A percentile compares a stretch with the other conserved stretches of the same genome.
phyloP scores from a whole-genome alignment of 2,888 invertebrate genomes.

The Lissonota sp. region DNA sequence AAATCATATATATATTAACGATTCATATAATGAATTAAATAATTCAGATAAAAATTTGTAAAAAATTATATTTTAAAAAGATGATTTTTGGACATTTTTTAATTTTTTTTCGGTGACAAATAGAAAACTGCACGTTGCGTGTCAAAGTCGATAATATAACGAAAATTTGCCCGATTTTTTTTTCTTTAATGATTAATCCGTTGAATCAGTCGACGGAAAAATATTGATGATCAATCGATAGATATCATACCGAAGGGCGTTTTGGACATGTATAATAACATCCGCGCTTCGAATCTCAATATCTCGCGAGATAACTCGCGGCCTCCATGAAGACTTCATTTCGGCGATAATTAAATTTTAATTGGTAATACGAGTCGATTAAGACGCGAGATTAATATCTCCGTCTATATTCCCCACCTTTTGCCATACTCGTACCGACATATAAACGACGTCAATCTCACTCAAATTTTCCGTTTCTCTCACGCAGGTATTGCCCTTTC shows the following conservation, averaged over 20 bases:
- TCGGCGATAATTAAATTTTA: conserved; percentile 80
- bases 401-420: conserved; percentile 62
- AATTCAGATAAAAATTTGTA: too few species aligned
- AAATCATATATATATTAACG: background rate
- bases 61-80: too few species aligned
- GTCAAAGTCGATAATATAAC: too few species aligned
- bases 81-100: too few species aligned
- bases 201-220: too few species aligned
- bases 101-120: too few species aligned
- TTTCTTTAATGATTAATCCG: too few species aligned
- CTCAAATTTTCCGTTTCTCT: conserved; percentile 15
- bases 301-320: conserved; percentile 57
- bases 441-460: conserved; percentile 16
- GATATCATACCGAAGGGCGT: too few species aligned
- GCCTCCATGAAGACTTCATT: conserved; percentile 76
- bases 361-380: conserved; percentile 82
- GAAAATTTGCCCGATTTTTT: too few species aligned
- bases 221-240: too few species aligned
- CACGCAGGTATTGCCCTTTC: conserved; percentile 14
- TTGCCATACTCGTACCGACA: conserved; percentile 41
- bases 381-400: conserved; percentile 74
- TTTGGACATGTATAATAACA: background rate
- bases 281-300: conserved; percentile 52
- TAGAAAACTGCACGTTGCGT: too few species aligned
- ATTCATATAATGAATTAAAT: background rate